Conservation (phyloP, 2,113 vertebrate species). For the Coracopsis vasa region DNA sequence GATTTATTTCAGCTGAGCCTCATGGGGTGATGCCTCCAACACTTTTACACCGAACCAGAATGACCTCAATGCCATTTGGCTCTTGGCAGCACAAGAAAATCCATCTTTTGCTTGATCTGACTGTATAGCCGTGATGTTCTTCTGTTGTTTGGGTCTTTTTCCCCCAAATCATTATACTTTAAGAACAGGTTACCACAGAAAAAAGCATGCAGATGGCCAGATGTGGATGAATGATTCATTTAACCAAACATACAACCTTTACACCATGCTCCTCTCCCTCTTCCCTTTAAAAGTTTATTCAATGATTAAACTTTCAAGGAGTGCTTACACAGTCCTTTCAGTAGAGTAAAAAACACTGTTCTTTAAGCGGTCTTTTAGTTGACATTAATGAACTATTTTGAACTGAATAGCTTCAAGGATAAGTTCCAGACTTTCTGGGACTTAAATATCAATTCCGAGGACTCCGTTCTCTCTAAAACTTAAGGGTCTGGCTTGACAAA, state of each 20-base stretch:
- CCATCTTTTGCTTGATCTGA: not conserved
- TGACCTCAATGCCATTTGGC: rapidly evolving
- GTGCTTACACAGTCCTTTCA: conserved; percentile 2
- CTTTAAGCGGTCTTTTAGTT: conserved; percentile 1
- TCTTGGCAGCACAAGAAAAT: rapidly evolving
- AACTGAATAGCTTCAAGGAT: not conserved
- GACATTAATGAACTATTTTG: conserved; percentile 11
- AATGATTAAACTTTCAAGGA: not conserved
- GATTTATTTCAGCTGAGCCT: not conserved
- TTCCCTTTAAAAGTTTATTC: not conserved
- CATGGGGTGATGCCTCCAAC: not conserved
- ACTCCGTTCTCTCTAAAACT: not conserved
- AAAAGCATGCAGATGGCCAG: not conserved
- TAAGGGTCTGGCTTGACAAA: not conserved
- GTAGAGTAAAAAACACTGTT: conserved; percentile 1
- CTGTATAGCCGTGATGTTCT: not conserved
- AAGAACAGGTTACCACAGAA: not conserved
- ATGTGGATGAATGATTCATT: not conserved
- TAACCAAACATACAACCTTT: not conserved
- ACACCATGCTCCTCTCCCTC: rapidly evolving
- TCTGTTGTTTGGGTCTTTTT: not conserved
- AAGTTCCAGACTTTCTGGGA: not conserved
- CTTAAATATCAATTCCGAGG: not conserved
- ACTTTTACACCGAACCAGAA: not conserved
- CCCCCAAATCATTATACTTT: not conserved